These are phyloP conservation scores for Ormyrus rosae DNA, from an alignment of 2,888 invertebrate genomes.

Conservation along the genomic window DNA sequence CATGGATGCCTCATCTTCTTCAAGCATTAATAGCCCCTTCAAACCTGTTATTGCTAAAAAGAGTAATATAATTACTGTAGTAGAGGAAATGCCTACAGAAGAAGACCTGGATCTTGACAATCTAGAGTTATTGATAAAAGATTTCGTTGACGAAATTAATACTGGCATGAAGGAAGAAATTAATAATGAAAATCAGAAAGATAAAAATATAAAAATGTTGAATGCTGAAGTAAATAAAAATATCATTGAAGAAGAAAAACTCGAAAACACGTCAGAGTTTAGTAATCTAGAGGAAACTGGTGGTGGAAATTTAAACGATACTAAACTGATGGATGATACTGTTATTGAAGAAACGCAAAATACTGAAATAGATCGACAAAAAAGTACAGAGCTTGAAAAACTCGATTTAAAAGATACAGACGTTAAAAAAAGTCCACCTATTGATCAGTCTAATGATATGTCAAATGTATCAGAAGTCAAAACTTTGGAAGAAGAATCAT, in stretches of 20 bases:
- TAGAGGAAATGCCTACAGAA: neutral
- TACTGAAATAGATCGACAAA: neutral
- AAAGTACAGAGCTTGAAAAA: neutral
- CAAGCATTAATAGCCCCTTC: conserved; percentile 2
- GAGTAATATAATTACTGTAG: neutral
- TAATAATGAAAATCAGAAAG: neutral
- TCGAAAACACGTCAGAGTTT: neutral
- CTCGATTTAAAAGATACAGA: neutral
- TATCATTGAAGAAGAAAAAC: neutral
- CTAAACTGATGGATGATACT: conserved; percentile 28
- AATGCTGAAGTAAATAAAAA: neutral
- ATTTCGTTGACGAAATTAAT: conserved; percentile 46
- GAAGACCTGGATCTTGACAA: conserved; percentile 27
- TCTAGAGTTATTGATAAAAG: conserved; percentile 36
- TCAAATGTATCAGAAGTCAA: conserved; percentile 14
- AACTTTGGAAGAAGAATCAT: conserved; percentile 16
- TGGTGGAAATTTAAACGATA: conserved; percentile 3
- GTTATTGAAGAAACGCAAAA: neutral
- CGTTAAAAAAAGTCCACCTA: conserved; percentile 1
- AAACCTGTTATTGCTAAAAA: neutral
- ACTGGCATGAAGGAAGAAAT: too few species aligned
- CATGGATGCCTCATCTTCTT: conserved; percentile 30
- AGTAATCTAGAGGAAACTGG: neutral
- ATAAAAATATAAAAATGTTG: neutral
- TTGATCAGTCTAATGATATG: conserved; percentile 16